A percentile compares a stretch with the other conserved stretches of the same genome.
Evolutionary conservation across 2,888 invertebrate species (phyloP).

Genomic region (Diadromus collaris): DNA sequence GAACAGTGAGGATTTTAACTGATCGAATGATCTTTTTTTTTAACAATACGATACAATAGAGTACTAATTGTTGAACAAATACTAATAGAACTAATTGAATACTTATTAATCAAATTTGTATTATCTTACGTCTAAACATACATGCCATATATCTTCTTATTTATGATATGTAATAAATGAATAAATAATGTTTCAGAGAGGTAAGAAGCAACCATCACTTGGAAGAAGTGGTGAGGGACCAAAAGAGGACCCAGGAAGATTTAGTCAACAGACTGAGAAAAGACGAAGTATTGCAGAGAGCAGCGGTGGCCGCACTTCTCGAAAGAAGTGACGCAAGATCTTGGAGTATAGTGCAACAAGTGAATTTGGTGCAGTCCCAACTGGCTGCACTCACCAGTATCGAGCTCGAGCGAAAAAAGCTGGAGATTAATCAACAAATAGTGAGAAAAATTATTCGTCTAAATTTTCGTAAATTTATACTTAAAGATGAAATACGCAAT

Average conservation of each 20-base stretch:
- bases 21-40: neutral
- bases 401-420: conserved; percentile 87
- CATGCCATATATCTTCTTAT: too few species aligned
- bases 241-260: conserved; percentile 84
- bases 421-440: conserved; percentile 85
- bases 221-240: conserved; percentile 83
- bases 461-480: conserved; percentile 29
- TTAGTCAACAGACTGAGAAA: conserved; percentile 84
- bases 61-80: too few species aligned
- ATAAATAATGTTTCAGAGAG: conserved; percentile 82
- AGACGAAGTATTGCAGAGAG: conserved; percentile 88
- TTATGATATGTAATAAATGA: too few species aligned
- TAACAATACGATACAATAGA: too few species aligned
- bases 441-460: conserved; percentile 77
- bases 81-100: too few species aligned
- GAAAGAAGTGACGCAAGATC: conserved; percentile 88
- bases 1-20: neutral
- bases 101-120: too few species aligned
- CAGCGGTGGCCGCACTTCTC: conserved; percentile 86
- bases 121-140: too few species aligned
- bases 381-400: conserved; percentile 87
- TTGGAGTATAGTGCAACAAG: conserved; percentile 89
- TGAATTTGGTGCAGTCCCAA: conserved; percentile 87
- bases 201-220: conserved; percentile 84
- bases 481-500: conserved; percentile 45